Evolutionary conservation across 2,113 vertebrate species (phyloP).

Genomic region (Myotis davidii): DNA sequence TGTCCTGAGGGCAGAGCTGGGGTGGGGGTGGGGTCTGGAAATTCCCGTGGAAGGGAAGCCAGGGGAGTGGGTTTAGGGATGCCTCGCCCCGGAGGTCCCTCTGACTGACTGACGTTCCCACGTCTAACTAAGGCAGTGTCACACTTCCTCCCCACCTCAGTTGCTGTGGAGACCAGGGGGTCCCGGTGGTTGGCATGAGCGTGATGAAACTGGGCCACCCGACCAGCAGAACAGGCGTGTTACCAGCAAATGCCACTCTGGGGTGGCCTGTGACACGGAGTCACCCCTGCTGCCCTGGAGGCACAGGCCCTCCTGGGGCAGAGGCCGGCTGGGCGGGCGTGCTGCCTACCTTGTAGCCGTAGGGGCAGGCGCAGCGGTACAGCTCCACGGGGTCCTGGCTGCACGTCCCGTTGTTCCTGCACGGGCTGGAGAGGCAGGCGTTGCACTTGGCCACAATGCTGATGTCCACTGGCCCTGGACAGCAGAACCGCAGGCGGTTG

Average conservation of each 20-base stretch:
- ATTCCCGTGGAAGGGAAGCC: not conserved
- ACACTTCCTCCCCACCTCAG: not conserved
- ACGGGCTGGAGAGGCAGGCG: conserved; percentile 93
- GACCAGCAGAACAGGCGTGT: not conserved
- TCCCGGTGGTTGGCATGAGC: not conserved
- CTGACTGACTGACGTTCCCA: not conserved
- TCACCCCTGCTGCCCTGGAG: not conserved
- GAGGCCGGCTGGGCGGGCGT: fast-evolving
- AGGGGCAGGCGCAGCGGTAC: conserved; percentile 94
- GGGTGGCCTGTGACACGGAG: not conserved
- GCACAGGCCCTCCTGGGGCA: not conserved
- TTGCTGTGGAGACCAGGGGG: not conserved
- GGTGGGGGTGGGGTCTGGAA: not conserved
- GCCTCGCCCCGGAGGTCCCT: not conserved
- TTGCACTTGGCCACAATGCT: conserved; percentile 93
- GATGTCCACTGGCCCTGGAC: conserved; percentile 91
- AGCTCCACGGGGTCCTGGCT: conserved; percentile 88
- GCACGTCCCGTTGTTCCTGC: conserved; percentile 96
- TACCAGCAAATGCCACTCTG: not conserved
- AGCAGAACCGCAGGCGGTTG: conserved; percentile 41
- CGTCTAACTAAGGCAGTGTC: not conserved
- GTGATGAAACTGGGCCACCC: not conserved
- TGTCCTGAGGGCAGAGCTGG: not conserved
- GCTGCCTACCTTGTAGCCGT: conserved; percentile 93
- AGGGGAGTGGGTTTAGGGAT: not conserved